phyloP scores from a whole-genome alignment of 1,140 invertebrate species.

The Trichogramma pretiosum region DNA sequence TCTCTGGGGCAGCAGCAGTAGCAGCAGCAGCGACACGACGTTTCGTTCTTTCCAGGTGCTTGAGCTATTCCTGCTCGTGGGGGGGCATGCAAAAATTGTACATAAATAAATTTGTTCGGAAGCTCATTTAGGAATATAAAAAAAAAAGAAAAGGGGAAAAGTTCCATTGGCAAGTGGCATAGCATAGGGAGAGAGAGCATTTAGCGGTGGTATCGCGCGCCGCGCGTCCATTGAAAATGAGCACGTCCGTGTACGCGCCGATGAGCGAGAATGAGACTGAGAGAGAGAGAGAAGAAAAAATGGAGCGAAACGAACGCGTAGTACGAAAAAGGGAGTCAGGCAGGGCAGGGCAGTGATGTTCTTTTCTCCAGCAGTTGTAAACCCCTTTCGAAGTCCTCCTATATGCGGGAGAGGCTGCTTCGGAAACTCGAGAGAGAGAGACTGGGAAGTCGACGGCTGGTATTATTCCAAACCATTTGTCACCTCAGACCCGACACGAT shows the following conservation, averaged over 20 bases:
- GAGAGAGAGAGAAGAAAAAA: background rate
- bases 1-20: too few species aligned
- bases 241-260: slow-evolving; percentile 27
- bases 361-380: background rate
- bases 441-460: slow-evolving; percentile 35
- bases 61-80: slow-evolving; percentile 2
- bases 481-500: slow-evolving; percentile 29
- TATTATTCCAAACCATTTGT: slow-evolving; percentile 49
- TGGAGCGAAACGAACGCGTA: too few species aligned
- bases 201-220: too few species aligned
- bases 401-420: too few species aligned
- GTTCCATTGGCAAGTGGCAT: too few species aligned
- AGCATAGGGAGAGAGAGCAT: too few species aligned
- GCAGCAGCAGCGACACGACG: too few species aligned
- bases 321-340: background rate
- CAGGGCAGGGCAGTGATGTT: background rate
- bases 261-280: slow-evolving; percentile 36
- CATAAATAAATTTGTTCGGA: too few species aligned
- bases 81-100: slow-evolving; percentile 10
- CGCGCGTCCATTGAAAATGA: too few species aligned
- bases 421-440: slow-evolving; percentile 32
- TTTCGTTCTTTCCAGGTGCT: too few species aligned
- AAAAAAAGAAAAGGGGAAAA: too few species aligned
- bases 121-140: too few species aligned
- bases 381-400: slow-evolving; percentile 11